Base-by-base conservation (phyloP, 2,113 vertebrate genomes). In the Nibea albiflora region DNA sequence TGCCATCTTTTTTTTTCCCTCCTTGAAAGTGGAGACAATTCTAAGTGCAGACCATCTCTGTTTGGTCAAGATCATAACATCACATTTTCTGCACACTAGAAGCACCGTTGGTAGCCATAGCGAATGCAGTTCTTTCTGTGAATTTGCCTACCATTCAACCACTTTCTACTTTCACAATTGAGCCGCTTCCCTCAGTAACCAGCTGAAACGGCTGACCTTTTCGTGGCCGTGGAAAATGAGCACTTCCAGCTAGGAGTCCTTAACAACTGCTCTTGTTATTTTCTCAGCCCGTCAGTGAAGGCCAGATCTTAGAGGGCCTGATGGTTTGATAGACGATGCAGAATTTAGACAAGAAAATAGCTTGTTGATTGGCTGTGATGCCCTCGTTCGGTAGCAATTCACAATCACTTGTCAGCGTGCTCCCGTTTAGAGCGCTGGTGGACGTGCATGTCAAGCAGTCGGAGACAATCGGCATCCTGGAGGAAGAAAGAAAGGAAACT, bases 301-400 rank as follows among this genome's bases (percentile, higher is more conserved):
- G 28, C 61, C 50, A 39, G 16, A 56, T 74, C 60, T 44, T 62
- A 26, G 3, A 76, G 61, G 42, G 47, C 53, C 66, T 35, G 24
- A 73, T 1, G 7, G 52, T 50, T 57, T 50, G 58, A 72, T 56
- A 79, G 77, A 78, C 11, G 9, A 15, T 8, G 46, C 10, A 57
- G 49, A 75, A 73, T 57, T 35, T 22, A 61, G 70, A 42, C 16
- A 26, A 61, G 53, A 9, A 77, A 86, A 53, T 76, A 7, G 4
- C 58, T 77, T 39, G 54, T n/a, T 71, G 75, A 81, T 76, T 81
- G 61, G 19, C 67, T 73, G 58, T 9, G 17, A 35, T 26, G 7
- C 60, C 56, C 19, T 61, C 6, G 56, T 75, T 31, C 11, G 31
- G 5, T 17, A 42, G 19, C 63, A 66, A 56, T 65, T 72, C 11